Evolutionary conservation across 2,797 vertebrate genomes (phyloP).

Genomic region (Gallinago solitaria): DNA sequence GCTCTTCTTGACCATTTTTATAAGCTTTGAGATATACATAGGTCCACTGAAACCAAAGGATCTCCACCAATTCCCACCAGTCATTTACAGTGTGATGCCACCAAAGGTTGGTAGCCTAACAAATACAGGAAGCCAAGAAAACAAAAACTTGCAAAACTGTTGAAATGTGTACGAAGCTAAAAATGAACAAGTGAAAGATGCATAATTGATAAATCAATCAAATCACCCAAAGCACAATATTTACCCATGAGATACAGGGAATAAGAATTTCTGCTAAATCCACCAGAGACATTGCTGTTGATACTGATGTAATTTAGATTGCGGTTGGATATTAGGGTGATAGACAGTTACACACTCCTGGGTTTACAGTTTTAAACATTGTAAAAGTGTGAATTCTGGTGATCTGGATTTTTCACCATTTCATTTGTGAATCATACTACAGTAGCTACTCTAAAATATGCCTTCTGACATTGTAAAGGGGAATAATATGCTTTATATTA

Average conservation of each 20-base stretch:
- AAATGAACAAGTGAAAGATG: neutral
- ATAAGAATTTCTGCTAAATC: neutral
- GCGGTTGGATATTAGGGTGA: neutral
- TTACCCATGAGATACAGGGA: neutral
- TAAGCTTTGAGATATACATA: neutral
- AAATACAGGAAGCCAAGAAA: rapidly evolving
- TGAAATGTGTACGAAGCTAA: neutral
- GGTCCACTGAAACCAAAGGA: neutral
- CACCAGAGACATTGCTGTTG: neutral
- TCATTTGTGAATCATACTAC: neutral
- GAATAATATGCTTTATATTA: neutral
- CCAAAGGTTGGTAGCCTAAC: neutral
- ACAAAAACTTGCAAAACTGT: neutral
- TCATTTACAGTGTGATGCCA: neutral
- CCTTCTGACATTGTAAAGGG: neutral
- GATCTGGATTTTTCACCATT: neutral
- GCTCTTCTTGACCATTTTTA: neutral
- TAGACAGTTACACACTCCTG: neutral
- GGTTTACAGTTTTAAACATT: neutral
- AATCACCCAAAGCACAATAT: neutral
- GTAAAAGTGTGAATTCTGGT: neutral
- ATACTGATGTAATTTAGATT: neutral
- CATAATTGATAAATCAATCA: neutral
- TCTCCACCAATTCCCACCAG: neutral
- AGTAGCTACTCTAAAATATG: neutral